These are phyloP conservation scores for Glossophaga mutica DNA, from an alignment of 2,797 vertebrate species.

Conservation along the genomic window DNA sequence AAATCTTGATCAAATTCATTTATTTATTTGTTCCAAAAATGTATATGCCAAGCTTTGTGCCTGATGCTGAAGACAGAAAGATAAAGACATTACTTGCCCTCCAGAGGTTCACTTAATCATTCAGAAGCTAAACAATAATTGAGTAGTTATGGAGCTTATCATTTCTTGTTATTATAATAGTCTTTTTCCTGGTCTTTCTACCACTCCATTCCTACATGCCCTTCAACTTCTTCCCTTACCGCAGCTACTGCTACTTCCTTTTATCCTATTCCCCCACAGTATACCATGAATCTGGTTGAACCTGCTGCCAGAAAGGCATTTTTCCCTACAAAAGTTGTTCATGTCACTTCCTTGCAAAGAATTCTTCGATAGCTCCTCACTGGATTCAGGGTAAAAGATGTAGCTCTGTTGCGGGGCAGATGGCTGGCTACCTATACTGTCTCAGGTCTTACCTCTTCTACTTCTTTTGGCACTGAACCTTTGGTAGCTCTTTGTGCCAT, in stretches of 20 bases:
- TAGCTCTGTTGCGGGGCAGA: rapidly evolving
- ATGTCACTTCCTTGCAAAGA: neutral
- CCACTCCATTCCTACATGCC: neutral
- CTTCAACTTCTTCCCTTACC: neutral
- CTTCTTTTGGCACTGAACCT: neutral
- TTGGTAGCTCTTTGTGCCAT: neutral
- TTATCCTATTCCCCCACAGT: too few relatives aligned
- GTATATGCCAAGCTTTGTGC: neutral
- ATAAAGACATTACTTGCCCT: neutral
- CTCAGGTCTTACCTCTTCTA: rapidly evolving
- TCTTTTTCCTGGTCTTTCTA: neutral
- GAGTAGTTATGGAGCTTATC: neutral
- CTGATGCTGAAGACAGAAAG: neutral
- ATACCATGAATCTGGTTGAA: neutral
- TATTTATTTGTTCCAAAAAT: neutral
- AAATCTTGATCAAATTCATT: neutral
- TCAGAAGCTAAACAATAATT: neutral
- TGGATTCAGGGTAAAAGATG: neutral
- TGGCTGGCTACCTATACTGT: too few relatives aligned
- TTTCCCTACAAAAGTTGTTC: neutral
- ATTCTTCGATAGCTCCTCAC: rapidly evolving
- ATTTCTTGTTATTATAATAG: neutral
- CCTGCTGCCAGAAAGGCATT: neutral
- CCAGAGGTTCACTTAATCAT: too few relatives aligned
- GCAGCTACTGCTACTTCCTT: too few relatives aligned